Evolutionary conservation across 2,888 invertebrate genomes (phyloP), one percentile per base, ranked within the genome.

Genomic region (Lepetodrilus schrolli): DNA sequence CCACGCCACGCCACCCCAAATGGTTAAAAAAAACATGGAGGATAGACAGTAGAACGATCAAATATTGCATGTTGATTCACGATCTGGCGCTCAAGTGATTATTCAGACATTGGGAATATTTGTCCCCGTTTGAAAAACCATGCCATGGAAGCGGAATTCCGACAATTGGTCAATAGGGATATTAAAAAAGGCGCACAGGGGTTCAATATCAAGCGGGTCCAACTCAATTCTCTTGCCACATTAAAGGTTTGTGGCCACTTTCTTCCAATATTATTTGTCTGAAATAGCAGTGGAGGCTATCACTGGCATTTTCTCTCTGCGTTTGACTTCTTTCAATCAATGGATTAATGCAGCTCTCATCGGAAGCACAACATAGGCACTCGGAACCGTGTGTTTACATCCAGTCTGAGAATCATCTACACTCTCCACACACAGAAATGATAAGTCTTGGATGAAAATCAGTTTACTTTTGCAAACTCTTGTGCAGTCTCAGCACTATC

Each of bases 101-200:
- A 58, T 58, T 58, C 58, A 58, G 58, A 30, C 58, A 58, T 58
- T 58, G 30, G 30, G 58, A 58, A 58, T 58, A 58, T 30, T 58
- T 58, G 58, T 58, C 58, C n/a, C n/a, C 17, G 58, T 58, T 43
- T 58, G 58, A 58, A 58, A 58, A 58, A 58, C 58, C 26, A 7
- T 17, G 17, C 30, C n/a, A 58, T 58, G 30, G 58, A 58, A 58
- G 34, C 17, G 58, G 34, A 30, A 30, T 58, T 58, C 34, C 30
- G 30, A 30, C 30, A 30, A n/a, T 5, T 34, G 58, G 21, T 58
- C 58, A 34, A 58, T 58, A 23, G 4, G 13, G 26, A 34, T 30
- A n/a, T 30, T 30, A 58, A 58, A 58, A 58, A 58, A 10, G 34
- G 17, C 10, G 58, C 58, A n/a, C n/a, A 30, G 17, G 30, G 17